Evolutionary conservation across 1,140 invertebrate genomes (phyloP), one percentile per base, ranked within the genome.

Genomic region (Ips nitidus): DNA sequence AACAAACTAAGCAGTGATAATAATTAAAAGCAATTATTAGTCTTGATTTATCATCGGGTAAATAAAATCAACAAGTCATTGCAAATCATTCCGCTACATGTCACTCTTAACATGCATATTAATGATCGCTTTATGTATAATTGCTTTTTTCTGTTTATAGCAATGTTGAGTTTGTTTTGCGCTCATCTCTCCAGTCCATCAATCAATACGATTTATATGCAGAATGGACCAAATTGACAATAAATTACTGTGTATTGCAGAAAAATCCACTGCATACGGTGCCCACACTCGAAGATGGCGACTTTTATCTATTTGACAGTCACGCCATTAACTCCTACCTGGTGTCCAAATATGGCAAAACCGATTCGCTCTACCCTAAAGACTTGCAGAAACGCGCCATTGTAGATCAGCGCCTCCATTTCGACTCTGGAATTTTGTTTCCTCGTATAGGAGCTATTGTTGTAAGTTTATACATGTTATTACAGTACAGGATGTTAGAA

Each of bases 201-300:
- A 22, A 22, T 22, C 22, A 22, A 22, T 22, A 22, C 22, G 22
- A 22, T 22, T 22, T 22, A 22, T 22, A 22, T 22, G 22, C 22
- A 22, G 22, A 22, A 22, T 22, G 22, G 22, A 22, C 22, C 22
- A 22, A 22, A 22, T 22, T 22, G 22, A 22, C 22, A 22, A 22
- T 22, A 22, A 22, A 22, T 22, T 22, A 22, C 22, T 22, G 22
- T 22, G 22, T 62, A 47, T 66, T 60, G 50, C 37, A 71, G 69
- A 71, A 59, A 60, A 73, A 73, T 80, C 87, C 87, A 8, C 86
- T 88, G 73, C 88, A 90, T 66, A 87, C 86, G 1, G 83, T 91
- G 64, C 89, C 89, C 4, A 89, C 87, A 1, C 78, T 90, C 70
- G 85, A 87, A 75, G 89, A 89, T 70, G 83, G 84, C 68, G 88